These are phyloP conservation scores for Aphelenchoides bicaudatus DNA, from an alignment of 2,888 invertebrate species.

Conservation along the genomic window DNA sequence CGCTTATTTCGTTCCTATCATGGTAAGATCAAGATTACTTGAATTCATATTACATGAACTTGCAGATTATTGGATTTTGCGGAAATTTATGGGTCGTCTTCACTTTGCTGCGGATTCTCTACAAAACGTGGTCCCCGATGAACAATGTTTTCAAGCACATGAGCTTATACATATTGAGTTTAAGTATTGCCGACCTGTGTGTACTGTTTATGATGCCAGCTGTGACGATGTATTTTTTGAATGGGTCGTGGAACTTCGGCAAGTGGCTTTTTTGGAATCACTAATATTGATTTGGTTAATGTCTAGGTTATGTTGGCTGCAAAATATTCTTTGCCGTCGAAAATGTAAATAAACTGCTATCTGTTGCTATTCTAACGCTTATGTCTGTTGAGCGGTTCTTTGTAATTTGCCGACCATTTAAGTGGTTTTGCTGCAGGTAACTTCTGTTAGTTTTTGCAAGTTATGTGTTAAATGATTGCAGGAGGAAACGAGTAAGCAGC, in stretches of 20 bases:
- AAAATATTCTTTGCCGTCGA: constrained; percentile 41
- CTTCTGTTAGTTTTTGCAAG: background rate
- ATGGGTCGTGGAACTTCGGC: constrained; percentile 25
- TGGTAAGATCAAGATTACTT: too few relatives aligned
- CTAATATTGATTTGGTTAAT: too few relatives aligned
- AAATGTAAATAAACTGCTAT: constrained; percentile 47
- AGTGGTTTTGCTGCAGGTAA: constrained; percentile 35
- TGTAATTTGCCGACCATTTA: constrained; percentile 38
- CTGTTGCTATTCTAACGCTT: constrained; percentile 46
- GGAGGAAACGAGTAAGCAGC: constrained; percentile 34
- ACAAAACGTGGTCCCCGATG: constrained; percentile 41
- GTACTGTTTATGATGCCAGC: constrained; percentile 25
- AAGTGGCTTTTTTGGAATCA: too few relatives aligned
- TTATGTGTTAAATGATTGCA: constrained; percentile 17
- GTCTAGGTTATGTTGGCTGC: constrained; percentile 28
- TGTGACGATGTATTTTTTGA: constrained; percentile 21
- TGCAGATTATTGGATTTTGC: constrained; percentile 32
- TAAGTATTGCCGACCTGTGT: constrained; percentile 34
- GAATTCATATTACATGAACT: too few relatives aligned
- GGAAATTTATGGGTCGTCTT: constrained; percentile 44
- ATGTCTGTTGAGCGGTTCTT: constrained; percentile 49
- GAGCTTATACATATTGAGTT: constrained; percentile 37
- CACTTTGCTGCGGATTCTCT: constrained; percentile 33
- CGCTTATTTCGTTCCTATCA: constrained; percentile 32
- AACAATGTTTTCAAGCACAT: constrained; percentile 43